A percentile compares a stretch with the other conserved stretches of the same genome.
Evolutionary conservation across 2,888 invertebrate genomes (phyloP).

Genomic region (Amiota minor): DNA sequence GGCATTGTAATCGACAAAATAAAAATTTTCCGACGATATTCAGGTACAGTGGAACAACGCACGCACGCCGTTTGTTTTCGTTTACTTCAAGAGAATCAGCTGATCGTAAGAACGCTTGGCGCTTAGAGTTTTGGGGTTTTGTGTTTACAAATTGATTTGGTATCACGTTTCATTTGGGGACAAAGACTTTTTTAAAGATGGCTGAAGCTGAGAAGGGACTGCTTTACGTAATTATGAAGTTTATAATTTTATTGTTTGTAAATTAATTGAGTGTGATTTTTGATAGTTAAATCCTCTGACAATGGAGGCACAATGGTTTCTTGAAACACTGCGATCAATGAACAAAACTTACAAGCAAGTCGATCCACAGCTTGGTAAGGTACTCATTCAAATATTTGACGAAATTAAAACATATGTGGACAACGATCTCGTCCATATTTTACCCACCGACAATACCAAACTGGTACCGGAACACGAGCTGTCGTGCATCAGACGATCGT

Average conservation of each 20-base stretch:
- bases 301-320: slow-evolving; percentile 60
- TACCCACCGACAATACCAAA: slow-evolving; percentile 42
- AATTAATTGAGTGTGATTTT: too few species aligned
- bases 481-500: slow-evolving; percentile 52
- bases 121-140: too few species aligned
- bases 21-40: too few species aligned
- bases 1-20: too few species aligned
- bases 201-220: too few species aligned
- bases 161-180: neutral
- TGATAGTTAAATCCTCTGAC: slow-evolving; percentile 63
- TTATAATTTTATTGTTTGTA: too few species aligned
- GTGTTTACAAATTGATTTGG: neutral
- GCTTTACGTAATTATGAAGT: too few species aligned
- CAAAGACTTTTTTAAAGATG: neutral
- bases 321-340: slow-evolving; percentile 52
- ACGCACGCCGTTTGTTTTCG: too few species aligned
- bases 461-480: slow-evolving; percentile 55
- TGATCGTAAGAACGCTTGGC: too few species aligned
- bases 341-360: slow-evolving; percentile 43
- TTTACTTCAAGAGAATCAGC: too few species aligned
- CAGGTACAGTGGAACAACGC: too few species aligned
- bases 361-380: slow-evolving; percentile 55
- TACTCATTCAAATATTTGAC: slow-evolving; percentile 56
- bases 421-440: slow-evolving; percentile 51
- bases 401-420: slow-evolving; percentile 61